Percentiles rank a stretch among this genome's conserved stretches.
Conservation (phyloP, 2,113 vertebrate species). For the Stegastes partitus region DNA sequence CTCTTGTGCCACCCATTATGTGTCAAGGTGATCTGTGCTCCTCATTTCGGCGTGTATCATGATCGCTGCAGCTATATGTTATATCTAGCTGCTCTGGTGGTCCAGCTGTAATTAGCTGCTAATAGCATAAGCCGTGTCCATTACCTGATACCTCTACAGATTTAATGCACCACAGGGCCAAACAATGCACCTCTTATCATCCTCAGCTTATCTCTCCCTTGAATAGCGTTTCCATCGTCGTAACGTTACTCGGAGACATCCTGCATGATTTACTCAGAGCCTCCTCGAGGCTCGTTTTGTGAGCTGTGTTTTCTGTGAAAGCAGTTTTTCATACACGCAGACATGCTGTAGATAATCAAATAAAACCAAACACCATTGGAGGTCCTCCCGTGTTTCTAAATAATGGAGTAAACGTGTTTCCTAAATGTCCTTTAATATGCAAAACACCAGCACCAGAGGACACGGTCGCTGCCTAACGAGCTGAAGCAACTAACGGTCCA, state of each 20-base stretch:
- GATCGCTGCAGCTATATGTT: constrained; percentile 32
- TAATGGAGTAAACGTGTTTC: constrained; percentile 40
- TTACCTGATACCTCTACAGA: constrained; percentile 38
- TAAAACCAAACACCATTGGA: constrained; percentile 28
- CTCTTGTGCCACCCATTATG: constrained; percentile 32
- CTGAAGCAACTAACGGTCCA: constrained; percentile 58
- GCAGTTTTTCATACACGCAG: constrained; percentile 1
- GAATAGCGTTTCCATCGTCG: constrained; percentile 29
- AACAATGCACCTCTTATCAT: constrained; percentile 34
- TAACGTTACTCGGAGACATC: constrained; percentile 21
- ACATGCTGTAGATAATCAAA: constrained; percentile 43
- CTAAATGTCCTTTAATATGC: constrained; percentile 58
- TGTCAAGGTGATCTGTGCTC: constrained; percentile 43
- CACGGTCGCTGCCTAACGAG: constrained; percentile 54
- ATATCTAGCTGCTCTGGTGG: constrained; percentile 39
- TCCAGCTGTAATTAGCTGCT: constrained; percentile 50
- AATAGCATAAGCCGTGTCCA: constrained; percentile 34
- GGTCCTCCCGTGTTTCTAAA: constrained; percentile 10
- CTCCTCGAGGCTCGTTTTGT: constrained; percentile 15
- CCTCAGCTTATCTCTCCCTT: constrained; percentile 34
- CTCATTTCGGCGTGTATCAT: constrained; percentile 15
- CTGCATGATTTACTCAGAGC: constrained; percentile 28
- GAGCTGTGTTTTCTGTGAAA: neutral
- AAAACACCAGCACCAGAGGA: constrained; percentile 50
- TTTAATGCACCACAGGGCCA: constrained; percentile 34